Conservation (phyloP, 2,888 invertebrate species). For the Nymphalis c-album region DNA sequence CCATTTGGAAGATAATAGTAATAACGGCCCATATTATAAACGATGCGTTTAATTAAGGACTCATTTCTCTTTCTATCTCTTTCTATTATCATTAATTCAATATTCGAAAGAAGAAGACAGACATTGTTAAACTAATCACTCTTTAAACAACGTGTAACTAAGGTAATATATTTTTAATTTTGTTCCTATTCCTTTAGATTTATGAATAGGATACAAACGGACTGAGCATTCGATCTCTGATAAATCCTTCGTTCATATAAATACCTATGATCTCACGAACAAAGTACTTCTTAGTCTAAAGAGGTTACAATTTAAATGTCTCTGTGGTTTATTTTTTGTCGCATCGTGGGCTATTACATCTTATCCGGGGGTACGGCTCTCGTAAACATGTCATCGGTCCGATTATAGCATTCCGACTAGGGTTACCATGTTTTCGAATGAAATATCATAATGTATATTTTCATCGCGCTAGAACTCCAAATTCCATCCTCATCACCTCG, state of each 20-base stretch:
- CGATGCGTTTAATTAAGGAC: too few relatives aligned
- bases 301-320: slow-evolving; percentile 13
- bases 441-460: neutral
- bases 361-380: slow-evolving; percentile 36
- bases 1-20: too few relatives aligned
- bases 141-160: too few relatives aligned
- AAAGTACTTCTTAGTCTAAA: slow-evolving; percentile 19
- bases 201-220: neutral
- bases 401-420: slow-evolving; percentile 43
- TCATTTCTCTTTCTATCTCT: too few relatives aligned
- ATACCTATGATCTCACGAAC: neutral
- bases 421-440: slow-evolving; percentile 15
- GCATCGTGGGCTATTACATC: slow-evolving; percentile 33
- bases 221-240: neutral
- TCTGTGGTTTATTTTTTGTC: slow-evolving; percentile 30
- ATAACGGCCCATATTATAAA: too few relatives aligned
- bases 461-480: too few relatives aligned
- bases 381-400: slow-evolving; percentile 51
- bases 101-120: too few relatives aligned
- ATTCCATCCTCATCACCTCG: too few relatives aligned
- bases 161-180: too few relatives aligned
- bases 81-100: too few relatives aligned
- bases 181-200: neutral
- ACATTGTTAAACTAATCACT: too few relatives aligned
- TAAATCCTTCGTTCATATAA: slow-evolving; percentile 1